Evolutionary conservation across 1,140 invertebrate genomes (phyloP), one percentile per base, ranked within the genome.

Genomic region (Aphaenogaster rudis): DNA sequence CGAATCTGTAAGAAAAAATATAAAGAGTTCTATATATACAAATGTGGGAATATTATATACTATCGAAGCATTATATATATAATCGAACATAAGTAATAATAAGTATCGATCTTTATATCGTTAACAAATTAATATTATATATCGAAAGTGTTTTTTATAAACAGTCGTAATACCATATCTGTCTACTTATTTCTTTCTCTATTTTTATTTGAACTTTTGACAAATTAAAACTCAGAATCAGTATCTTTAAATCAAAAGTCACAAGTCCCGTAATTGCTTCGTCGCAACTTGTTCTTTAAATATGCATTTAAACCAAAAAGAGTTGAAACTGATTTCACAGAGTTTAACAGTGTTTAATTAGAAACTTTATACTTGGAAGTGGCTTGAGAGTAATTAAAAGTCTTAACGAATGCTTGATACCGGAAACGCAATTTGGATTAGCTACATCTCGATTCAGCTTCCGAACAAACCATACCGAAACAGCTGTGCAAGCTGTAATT

Each of bases 301-400:
- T 84, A 76, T 74, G 54, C 67, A 74, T 84, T 82, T 84, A 76
- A 5, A 17, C 50, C 50, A 59, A 61, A 82, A 82, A 84, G 69
- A 76, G 28, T 84, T 48, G 17, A 82, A 61, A 84, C 69, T 84
- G 69, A 76, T 84, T 84, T 84, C 54, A 39, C 57, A 1, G 17
- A 84, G 54, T 63, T 84, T 74, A 76, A 84, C 69, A 84, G 52
- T 59, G 67, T 74, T 82, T 82, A 82, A 84, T 76, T 74, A 84
- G 54, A 84, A 84, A 61, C 54, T 84, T 71, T 84, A 84, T 84
- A 63, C 42, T 84, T 36, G 52, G 74, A 74, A 74, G 52, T 61
- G 17, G 17, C 17, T 61, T 76, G 11, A 2, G 33, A 74, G 69
- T 84, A 76, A 84, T 84, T 84, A 84, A 84, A 76, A 84, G 69